Evolutionary conservation across 2,797 vertebrate genomes (phyloP), one percentile per base, ranked within the genome.

Genomic region (Xiphophorus birchmanni): DNA sequence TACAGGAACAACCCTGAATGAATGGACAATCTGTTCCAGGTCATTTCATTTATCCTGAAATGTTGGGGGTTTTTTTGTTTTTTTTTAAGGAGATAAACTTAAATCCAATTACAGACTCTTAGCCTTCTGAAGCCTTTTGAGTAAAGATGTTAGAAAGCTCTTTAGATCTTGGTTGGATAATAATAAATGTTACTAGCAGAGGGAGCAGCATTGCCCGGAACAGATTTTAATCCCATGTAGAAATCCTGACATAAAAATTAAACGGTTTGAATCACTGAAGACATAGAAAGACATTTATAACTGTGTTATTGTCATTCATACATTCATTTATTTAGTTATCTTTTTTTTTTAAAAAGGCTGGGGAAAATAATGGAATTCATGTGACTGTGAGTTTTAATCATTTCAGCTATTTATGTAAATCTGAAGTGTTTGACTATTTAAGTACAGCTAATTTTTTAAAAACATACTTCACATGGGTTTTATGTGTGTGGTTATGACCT

Each of bases 81-180:
- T 37, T 67, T 21, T 67, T 21, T 1, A 67, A 67, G 35, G 37
- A 67, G 63, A 40, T 40, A 40, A 67, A 2, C 63, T 71, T n/a
- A 42, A 71, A 71, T 71, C 40, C 4, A 67, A 44, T 71, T 45
- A 15, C 5, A 72, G 69, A 45, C 42, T 72, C 42, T 45, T 45
- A 29, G 23, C 26, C 42, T 29, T 45, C 42, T 23, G 23, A 45
- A 15, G 5, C 21, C 9, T 69, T 42, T 69, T 42, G 21, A 42
- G 23, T 69, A 26, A 69, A 26, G 40, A 23, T 40, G 23, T 42
- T 21, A 26, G 23, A 69, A 42, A 42, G 17, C 12, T 72, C 12
- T 45, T 72, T n/a, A 72, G 69, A 69, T 72, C 69, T 72, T 29
- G 23, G 37, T 71, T 23, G 44, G 40, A 71, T 71, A 44, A 71